phyloP scores from a whole-genome alignment of 2,113 vertebrate genomes.

The Nicator chloris region DNA sequence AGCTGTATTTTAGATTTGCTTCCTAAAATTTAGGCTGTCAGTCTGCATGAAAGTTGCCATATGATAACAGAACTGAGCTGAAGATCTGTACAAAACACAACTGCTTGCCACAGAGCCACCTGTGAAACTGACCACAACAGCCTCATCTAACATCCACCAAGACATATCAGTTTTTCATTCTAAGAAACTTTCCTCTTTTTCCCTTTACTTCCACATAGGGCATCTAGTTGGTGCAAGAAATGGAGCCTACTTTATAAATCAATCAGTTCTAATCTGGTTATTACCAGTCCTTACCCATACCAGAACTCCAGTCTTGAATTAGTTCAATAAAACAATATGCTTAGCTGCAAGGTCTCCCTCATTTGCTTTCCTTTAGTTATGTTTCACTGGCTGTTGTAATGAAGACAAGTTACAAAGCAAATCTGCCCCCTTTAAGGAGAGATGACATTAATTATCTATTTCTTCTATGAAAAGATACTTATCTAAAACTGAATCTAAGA shows the following conservation, averaged over 20 bases:
- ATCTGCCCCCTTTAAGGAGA: not conserved
- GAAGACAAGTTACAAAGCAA: not conserved
- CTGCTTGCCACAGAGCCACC: not conserved
- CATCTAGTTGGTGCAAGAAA: not conserved
- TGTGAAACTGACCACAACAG: accelerated
- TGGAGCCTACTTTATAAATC: not conserved
- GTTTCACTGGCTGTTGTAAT: not conserved
- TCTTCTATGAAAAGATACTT: not conserved
- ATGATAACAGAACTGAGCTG: not conserved
- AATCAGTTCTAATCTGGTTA: not conserved
- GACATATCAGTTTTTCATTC: not conserved
- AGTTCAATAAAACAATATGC: not conserved
- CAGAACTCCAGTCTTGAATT: not conserved
- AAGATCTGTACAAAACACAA: not conserved
- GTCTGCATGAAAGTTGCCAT: not conserved
- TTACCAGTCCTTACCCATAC: not conserved
- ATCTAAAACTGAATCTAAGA: not conserved
- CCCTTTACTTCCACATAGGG: not conserved
- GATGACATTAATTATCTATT: not conserved
- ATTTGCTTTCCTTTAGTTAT: not conserved
- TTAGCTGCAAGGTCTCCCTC: not conserved
- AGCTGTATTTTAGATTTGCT: not conserved
- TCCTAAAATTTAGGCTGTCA: not conserved
- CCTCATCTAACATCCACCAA: not conserved
- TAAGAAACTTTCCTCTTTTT: not conserved